phyloP scores from a whole-genome alignment of 2,113 vertebrate genomes.

The Chaetorhynchus papuensis region DNA sequence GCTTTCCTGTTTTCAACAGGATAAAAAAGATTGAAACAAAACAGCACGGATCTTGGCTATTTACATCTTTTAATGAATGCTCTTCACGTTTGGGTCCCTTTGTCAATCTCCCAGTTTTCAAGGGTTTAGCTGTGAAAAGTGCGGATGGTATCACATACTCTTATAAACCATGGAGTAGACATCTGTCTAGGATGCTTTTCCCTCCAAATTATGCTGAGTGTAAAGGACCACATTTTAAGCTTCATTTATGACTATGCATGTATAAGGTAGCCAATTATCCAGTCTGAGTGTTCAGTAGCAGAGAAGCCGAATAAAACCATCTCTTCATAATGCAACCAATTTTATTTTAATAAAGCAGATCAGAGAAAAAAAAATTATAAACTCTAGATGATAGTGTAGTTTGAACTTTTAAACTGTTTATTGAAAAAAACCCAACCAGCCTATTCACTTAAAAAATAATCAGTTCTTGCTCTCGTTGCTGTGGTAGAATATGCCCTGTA shows the following conservation, averaged over 20 bases:
- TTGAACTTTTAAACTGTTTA: neutral
- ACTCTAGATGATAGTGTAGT: neutral
- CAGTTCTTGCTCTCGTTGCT: neutral
- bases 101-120: slow-evolving; percentile 71
- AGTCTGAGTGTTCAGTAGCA: neutral
- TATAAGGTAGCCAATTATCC: slow-evolving; percentile 38
- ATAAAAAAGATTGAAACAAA: slow-evolving; percentile 75
- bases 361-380: neutral
- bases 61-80: slow-evolving; percentile 79
- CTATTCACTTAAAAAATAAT: neutral
- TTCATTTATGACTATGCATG: slow-evolving; percentile 42
- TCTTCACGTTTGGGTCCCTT: slow-evolving; percentile 70
- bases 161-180: slow-evolving; percentile 66
- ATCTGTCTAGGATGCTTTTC: slow-evolving; percentile 66
- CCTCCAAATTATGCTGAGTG: slow-evolving; percentile 52
- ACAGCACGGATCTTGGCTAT: slow-evolving; percentile 68
- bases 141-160: slow-evolving; percentile 70
- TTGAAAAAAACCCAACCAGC: neutral
- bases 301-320: neutral
- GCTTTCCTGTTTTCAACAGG: slow-evolving; percentile 73
- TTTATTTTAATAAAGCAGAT: neutral
- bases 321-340: neutral
- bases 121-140: slow-evolving; percentile 72
- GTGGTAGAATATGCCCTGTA: neutral
- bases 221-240: slow-evolving; percentile 53